Evolutionary conservation across 2,113 vertebrate genomes (phyloP).

Genomic region (Sorex fumeus): DNA sequence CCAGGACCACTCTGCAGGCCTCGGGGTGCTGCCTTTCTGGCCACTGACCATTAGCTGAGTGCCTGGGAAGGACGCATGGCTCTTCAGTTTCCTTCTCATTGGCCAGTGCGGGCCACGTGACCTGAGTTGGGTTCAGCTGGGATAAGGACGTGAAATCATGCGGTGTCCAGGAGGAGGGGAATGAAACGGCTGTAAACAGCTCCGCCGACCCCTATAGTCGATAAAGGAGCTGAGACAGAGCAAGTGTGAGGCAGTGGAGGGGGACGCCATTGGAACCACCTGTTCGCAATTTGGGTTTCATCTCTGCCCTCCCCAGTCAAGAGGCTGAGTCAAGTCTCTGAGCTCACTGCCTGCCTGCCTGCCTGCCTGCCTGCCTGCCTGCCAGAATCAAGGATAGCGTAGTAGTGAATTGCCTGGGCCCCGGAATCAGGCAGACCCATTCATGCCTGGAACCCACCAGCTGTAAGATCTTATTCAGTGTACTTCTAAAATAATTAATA

Average conservation of each 20-base stretch:
- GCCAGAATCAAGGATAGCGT: neutral
- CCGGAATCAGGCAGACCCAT: neutral
- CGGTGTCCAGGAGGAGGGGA: neutral
- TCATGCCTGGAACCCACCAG: neutral
- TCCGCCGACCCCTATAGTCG: neutral
- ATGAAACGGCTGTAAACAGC: neutral
- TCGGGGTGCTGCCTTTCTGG: neutral
- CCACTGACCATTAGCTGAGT: neutral
- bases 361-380: neutral
- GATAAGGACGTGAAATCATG: neutral
- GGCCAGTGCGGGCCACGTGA: neutral
- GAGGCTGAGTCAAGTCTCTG: neutral
- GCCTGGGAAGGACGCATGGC: neutral
- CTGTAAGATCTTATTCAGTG: neutral
- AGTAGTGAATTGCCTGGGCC: neutral
- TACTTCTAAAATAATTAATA: neutral
- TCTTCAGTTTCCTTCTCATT: neutral
- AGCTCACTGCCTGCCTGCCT: neutral
- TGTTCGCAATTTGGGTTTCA: neutral
- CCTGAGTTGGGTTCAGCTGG: neutral
- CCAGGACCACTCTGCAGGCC: neutral
- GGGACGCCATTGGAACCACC: neutral
- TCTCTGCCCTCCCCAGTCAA: neutral
- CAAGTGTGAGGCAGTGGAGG: neutral
- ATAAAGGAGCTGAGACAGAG: neutral